These are phyloP conservation scores for Hypotaenidia okinawae DNA, from an alignment of 2,797 vertebrate genomes.

Conservation along the genomic window DNA sequence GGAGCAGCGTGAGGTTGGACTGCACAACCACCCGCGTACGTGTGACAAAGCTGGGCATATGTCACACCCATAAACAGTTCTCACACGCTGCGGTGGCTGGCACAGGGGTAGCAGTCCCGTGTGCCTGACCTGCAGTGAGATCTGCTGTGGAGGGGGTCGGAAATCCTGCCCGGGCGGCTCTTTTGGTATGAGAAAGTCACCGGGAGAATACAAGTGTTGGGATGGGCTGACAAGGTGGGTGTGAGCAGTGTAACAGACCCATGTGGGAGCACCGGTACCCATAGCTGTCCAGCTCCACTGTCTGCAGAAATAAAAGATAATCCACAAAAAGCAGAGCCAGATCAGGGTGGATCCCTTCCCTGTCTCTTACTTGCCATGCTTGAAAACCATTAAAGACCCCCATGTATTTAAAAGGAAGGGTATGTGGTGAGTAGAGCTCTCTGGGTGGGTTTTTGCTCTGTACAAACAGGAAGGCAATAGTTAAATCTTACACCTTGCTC, in stretches of 20 bases:
- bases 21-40: rapidly evolving
- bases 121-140: background rate
- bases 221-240: background rate
- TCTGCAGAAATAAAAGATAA: background rate
- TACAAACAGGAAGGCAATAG: background rate
- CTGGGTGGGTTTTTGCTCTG: rapidly evolving
- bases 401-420: background rate
- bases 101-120: background rate
- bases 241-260: background rate
- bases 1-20: background rate
- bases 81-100: background rate
- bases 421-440: background rate
- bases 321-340: background rate
- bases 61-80: rapidly evolving
- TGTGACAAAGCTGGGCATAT: background rate
- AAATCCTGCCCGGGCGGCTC: background rate
- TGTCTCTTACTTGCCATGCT: background rate
- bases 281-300: rapidly evolving
- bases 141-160: background rate
- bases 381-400: background rate
- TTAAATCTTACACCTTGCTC: background rate
- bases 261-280: background rate
- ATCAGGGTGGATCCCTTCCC: background rate
- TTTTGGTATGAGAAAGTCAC: background rate
- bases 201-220: rapidly evolving